phyloP scores from a whole-genome alignment of 2,113 vertebrate species.

The Miniopterus natalensis region DNA sequence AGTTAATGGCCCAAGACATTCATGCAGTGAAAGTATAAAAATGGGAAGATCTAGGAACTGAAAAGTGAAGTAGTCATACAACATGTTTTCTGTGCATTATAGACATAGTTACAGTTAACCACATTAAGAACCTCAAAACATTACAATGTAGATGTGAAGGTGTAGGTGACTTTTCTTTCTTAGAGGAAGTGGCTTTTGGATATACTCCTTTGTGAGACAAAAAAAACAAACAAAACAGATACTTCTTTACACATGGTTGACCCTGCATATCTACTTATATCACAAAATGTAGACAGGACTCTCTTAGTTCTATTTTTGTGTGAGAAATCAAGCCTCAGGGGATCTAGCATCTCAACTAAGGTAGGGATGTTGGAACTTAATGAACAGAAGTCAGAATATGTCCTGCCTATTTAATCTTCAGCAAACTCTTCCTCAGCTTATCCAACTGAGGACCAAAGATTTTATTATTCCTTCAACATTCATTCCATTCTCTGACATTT shows the following conservation, averaged over 20 bases:
- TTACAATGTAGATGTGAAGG: background rate
- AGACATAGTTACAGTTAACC: background rate
- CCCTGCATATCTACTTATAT: background rate
- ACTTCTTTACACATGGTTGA: background rate
- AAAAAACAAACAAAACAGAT: background rate
- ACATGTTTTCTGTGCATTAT: background rate
- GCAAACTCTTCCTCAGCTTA: background rate
- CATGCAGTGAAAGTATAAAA: background rate
- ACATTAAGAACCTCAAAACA: background rate
- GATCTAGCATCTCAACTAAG: background rate
- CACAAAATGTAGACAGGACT: background rate
- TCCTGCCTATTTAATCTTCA: background rate
- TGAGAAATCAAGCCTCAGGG: background rate
- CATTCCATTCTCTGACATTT: constrained; percentile 81
- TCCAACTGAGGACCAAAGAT: background rate
- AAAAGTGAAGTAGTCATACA: background rate
- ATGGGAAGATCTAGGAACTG: background rate
- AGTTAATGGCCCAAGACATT: background rate
- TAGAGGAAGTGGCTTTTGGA: background rate
- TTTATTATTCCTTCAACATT: constrained; percentile 69
- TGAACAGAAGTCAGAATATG: background rate
- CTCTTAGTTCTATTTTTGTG: background rate
- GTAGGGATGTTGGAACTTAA: background rate
- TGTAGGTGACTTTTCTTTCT: background rate
- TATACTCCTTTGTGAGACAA: background rate